Conservation (phyloP, 2,797 vertebrate genomes). For the Fistularia commersonii region DNA sequence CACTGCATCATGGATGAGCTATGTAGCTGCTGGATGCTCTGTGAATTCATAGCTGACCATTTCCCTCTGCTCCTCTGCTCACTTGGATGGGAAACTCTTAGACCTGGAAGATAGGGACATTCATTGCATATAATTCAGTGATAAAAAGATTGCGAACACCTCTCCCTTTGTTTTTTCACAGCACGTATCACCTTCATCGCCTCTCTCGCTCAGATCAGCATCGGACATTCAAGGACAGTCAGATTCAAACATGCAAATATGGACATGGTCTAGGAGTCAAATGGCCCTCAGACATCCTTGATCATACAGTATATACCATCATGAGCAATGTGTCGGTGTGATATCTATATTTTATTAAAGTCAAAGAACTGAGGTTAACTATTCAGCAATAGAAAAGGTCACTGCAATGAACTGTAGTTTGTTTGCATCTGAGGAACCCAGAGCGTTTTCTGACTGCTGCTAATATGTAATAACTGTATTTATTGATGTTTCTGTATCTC, state of each 20-base stretch:
- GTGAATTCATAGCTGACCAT: slow-evolving; percentile 37
- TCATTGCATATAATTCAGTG: slow-evolving; percentile 1
- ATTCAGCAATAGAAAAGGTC: slow-evolving; percentile 7
- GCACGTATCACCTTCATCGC: no score
- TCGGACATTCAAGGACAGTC: slow-evolving; percentile 20
- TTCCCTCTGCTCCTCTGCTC: slow-evolving; percentile 16
- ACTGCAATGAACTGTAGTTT: slow-evolving; percentile 25
- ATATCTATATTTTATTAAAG: slow-evolving; percentile 35
- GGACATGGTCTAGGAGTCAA: slow-evolving; percentile 21
- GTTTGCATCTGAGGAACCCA: slow-evolving; percentile 5
- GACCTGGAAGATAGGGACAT: not conserved
- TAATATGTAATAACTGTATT: slow-evolving; percentile 7
- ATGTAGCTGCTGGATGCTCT: slow-evolving; percentile 35
- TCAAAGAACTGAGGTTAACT: slow-evolving; percentile 22
- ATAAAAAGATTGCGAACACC: not conserved
- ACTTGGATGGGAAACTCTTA: slow-evolving; percentile 14
- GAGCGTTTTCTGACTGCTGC: no score
- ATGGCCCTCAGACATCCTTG: slow-evolving; percentile 21
- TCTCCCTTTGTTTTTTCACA: no score
- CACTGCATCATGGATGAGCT: slow-evolving; percentile 51
- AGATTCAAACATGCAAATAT: slow-evolving; percentile 2
- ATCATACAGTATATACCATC: slow-evolving; percentile 4
- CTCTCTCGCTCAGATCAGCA: slow-evolving; percentile 1
- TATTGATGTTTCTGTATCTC: slow-evolving; percentile 26
- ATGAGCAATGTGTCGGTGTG: slow-evolving; percentile 12